A percentile compares a stretch with the other conserved stretches of the same genome.
phyloP scores from a whole-genome alignment of 2,797 vertebrate species.

The Leptoclinus maculatus region DNA sequence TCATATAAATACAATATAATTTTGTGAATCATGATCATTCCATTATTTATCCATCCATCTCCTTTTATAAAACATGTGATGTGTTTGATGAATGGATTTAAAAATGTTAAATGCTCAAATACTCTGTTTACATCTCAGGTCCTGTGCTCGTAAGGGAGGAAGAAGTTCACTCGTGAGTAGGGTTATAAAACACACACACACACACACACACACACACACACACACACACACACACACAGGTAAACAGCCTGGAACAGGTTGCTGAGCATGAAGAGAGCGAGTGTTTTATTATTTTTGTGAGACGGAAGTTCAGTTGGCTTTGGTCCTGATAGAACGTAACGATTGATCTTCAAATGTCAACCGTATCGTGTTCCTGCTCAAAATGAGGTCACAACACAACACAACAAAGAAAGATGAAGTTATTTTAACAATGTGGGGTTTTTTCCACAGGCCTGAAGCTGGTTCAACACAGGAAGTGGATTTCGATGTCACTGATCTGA shows the following conservation, averaged over 20 bases:
- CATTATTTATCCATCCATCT: too few species aligned
- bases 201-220: too few species aligned
- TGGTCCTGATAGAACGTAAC: too few species aligned
- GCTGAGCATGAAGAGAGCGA: constrained; percentile 21
- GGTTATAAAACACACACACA: constrained; percentile 17
- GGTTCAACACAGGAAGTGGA: constrained; percentile 31
- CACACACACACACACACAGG: too few species aligned
- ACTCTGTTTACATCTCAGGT: constrained; percentile 50
- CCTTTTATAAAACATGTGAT: neutral
- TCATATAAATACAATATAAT: too few species aligned
- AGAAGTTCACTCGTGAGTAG: constrained; percentile 65
- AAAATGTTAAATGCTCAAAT: too few species aligned
- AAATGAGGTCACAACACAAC: neutral
- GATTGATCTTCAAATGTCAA: neutral
- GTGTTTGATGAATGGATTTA: neutral
- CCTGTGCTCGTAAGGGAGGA: constrained; percentile 26
- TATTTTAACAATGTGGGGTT: neutral
- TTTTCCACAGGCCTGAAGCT: constrained; percentile 41
- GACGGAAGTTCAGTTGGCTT: too few species aligned
- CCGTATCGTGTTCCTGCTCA: constrained; percentile 1
- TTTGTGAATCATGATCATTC: too few species aligned
- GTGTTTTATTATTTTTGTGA: too few species aligned
- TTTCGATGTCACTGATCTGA: constrained; percentile 29
- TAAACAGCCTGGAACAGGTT: neutral
- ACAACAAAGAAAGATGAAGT: neutral